Evolutionary conservation across 2,797 vertebrate species (phyloP), one percentile per base, ranked within the genome.

Genomic region (Streptopelia turtur): DNA sequence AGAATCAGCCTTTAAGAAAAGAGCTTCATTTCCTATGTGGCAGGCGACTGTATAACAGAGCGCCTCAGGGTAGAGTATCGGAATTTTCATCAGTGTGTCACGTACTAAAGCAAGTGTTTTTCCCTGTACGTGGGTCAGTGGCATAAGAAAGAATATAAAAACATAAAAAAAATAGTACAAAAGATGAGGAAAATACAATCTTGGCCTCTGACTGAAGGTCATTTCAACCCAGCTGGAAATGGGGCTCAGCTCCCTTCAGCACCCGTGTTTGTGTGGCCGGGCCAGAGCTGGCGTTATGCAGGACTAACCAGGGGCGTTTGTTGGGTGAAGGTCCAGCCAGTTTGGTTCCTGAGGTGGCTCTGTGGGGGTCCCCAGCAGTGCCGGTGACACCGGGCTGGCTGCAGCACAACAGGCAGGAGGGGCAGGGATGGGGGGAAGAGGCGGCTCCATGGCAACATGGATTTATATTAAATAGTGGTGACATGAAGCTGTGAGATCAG

Each of bases 301-400:
- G 28, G 45, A 27, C n/a, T 12, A 23, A 64, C 10, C 5, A 1
- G 1, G 4, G 11, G 27, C 27, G 45, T 6, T 11, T 27, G 2
- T 0, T 9, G 47, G 60, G 60, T 27, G 20, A 37, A 15, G 31
- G 31, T 35, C 15, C 20, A 35, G 43, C 15, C 15, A 8, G 39
- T 16, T 3, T 2, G 2, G 28, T 0, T 52, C 22, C 80, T 8
- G 24, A 10, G 22, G 27, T 2, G 25, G 5, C 13, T 65, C 39
- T 30, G 12, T 20, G 2, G 17, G n/a, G 18, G 41, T 14, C 33
- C 15, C 31, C 13, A 7, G 28, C 13, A 3, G 37, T 12, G 28
- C n/a, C 24, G 31, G 70, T 0, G 4, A 10, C 59, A 64, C n/a
- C 14, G 11, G 49, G 11, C 9, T 43, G 56, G 15, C 5, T 47